These are phyloP conservation scores for Drosophila tani DNA, from an alignment of 1,140 invertebrate species.

Conservation along the genomic window DNA sequence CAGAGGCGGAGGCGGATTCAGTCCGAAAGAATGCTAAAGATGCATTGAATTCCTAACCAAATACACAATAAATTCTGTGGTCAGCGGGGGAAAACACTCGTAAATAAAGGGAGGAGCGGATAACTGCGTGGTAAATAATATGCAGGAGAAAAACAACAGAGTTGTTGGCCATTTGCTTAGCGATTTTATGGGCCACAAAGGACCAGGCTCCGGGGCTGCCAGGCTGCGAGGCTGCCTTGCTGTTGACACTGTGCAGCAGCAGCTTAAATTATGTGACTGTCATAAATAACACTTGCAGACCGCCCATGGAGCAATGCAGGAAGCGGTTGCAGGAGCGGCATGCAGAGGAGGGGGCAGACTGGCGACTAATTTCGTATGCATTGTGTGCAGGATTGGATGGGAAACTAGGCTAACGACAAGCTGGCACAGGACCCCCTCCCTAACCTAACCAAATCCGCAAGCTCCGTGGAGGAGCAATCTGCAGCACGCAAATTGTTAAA, in stretches of 20 bases:
- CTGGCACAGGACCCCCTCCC: slow-evolving; percentile 11
- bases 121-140: slow-evolving; percentile 23
- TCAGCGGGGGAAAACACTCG: not conserved
- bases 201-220: slow-evolving; percentile 16
- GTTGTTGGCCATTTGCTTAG: slow-evolving; percentile 39
- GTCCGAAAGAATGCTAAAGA: not conserved
- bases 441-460: slow-evolving; percentile 6
- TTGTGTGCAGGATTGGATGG: slow-evolving; percentile 37
- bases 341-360: slow-evolving; percentile 19
- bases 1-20: not conserved
- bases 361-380: slow-evolving; percentile 66
- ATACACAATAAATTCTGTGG: slow-evolving; percentile 14
- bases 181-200: slow-evolving; percentile 61
- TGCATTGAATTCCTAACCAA: not conserved
- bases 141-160: slow-evolving; percentile 24
- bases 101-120: slow-evolving; percentile 13
- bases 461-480: slow-evolving; percentile 42
- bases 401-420: slow-evolving; percentile 67
- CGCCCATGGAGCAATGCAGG: slow-evolving; percentile 30
- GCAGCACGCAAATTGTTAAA: slow-evolving; percentile 59
- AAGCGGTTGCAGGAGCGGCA: slow-evolving; percentile 2
- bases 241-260: slow-evolving; percentile 55
- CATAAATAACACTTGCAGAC: slow-evolving; percentile 70
- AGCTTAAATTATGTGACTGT: slow-evolving; percentile 66
- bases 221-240: slow-evolving; percentile 25